These are phyloP conservation scores for Pachyrhynchus sulphureomaculatus DNA, from an alignment of 1,140 invertebrate genomes.

Conservation along the genomic window DNA sequence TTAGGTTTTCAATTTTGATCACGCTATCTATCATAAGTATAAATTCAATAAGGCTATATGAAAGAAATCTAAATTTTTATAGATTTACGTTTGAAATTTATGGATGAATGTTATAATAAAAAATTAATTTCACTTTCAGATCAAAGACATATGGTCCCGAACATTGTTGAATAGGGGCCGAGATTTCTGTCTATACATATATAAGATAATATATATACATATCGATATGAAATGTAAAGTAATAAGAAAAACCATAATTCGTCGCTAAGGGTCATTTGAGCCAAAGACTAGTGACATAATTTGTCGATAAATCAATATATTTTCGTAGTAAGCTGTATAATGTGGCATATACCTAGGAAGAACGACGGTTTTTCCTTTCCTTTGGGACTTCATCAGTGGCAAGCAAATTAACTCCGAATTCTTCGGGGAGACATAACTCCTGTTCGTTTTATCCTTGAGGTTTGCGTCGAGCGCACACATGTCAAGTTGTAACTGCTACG, in stretches of 20 bases:
- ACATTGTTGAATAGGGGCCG: no score
- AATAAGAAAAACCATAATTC: constrained; percentile 24
- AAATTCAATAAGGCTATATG: no score
- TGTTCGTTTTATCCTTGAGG: constrained; percentile 45
- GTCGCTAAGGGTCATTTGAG: constrained; percentile 11
- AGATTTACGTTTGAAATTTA: no score
- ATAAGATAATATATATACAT: no score
- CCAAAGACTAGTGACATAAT: constrained; percentile 18
- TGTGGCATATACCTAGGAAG: constrained; percentile 25
- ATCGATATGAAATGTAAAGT: no score
- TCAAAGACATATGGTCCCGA: no score
- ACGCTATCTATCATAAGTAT: no score
- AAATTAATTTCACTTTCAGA: no score
- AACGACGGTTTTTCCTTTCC: constrained; percentile 29
- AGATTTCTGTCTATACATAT: no score
- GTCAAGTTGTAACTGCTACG: constrained; percentile 1
- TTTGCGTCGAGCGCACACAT: constrained; percentile 8
- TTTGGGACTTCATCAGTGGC: constrained; percentile 44
- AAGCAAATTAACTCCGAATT: constrained; percentile 46
- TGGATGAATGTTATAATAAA: no score
- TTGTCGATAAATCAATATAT: constrained; percentile 21
- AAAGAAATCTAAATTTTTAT: no score
- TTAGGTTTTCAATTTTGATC: no score
- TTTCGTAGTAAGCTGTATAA: constrained; percentile 22
- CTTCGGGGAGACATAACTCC: constrained; percentile 43